Evolutionary conservation across 1,140 invertebrate genomes (phyloP), one percentile per base, ranked within the genome.

Genomic region (Drosophila lacteicornis): DNA sequence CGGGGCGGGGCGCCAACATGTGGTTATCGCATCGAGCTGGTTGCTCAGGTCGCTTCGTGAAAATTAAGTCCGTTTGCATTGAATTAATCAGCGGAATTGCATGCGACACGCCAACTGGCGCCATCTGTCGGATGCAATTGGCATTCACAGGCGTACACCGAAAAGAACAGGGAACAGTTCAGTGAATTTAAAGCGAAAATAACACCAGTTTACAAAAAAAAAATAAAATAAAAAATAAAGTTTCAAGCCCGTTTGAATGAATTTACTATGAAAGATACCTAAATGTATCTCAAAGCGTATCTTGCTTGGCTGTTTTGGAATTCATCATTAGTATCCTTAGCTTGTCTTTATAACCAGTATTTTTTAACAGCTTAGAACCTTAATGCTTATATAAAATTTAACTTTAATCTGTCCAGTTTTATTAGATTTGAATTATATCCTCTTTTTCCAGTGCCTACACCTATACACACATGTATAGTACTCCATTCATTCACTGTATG

Each of bases 61-160:
- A 79, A 61, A 71, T 78, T 74, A 85, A 76, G 76, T 82, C 71
- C 71, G 76, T 80, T 85, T 81, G 80, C 78, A 87, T 87, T 90
- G 80, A 87, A 87, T 87, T 90, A 87, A 87, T 88, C 87, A 87
- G 84, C 80, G 79, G 71, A 87, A 87, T 87, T 87, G 83, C 84
- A 87, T 87, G 79, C 83, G 83, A 86, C 83, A 87, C 84, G 83
- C 79, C 85, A 75, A 66, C 79, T 87, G 83, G 83, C 83, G 83
- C 83, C 83, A 87, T 87, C 83, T 87, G 84, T 66, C 80, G 84
- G 53, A 30, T 38, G 76, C 73, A 87, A 76, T 74, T 77, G 79
- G 12, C 13, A 55, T 8, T 38, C 51, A 55, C 51, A 38, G 8
- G 9, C 2, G 17, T 55, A 38, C 51, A 55, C 51, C 3, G 33